phyloP scores from a whole-genome alignment of 2,113 vertebrate species.

The Gopherus evgoodei region DNA sequence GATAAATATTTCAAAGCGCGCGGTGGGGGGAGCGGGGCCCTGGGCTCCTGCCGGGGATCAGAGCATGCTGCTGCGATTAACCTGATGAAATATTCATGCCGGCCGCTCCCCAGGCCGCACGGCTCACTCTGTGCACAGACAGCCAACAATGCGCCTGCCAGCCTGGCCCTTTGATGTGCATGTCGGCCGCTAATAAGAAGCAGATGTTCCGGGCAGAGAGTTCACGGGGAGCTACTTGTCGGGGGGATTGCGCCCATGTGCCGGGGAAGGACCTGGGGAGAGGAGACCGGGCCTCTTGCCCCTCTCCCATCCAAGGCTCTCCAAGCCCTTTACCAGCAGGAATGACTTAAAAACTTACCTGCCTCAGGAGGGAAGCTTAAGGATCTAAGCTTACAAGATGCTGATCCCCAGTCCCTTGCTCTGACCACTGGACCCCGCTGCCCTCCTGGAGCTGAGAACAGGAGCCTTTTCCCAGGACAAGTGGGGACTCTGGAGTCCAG shows the following conservation, averaged over 20 bases:
- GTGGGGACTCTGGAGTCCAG: neutral
- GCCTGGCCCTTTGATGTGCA: neutral
- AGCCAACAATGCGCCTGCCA: neutral
- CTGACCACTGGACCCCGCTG: neutral
- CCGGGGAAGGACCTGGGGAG: neutral
- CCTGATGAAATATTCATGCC: neutral
- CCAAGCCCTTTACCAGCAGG: neutral
- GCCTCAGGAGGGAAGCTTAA: neutral
- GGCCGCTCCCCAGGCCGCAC: neutral
- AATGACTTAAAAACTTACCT: neutral
- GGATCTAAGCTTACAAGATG: neutral
- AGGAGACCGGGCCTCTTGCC: neutral
- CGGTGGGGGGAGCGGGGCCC: neutral
- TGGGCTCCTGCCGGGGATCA: neutral
- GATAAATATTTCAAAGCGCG: neutral
- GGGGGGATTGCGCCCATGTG: neutral
- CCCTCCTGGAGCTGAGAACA: neutral
- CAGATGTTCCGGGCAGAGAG: neutral
- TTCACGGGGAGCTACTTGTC: neutral
- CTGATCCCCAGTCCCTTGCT: neutral
- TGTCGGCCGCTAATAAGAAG: neutral
- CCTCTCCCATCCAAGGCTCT: neutral
- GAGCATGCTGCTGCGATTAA: neutral
- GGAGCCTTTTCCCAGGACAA: neutral
- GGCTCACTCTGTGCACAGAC: neutral